A percentile compares a stretch with the other conserved stretches of the same genome.
Conservation (phyloP, 2,888 invertebrate genomes). For the Salpingus planirostris region DNA sequence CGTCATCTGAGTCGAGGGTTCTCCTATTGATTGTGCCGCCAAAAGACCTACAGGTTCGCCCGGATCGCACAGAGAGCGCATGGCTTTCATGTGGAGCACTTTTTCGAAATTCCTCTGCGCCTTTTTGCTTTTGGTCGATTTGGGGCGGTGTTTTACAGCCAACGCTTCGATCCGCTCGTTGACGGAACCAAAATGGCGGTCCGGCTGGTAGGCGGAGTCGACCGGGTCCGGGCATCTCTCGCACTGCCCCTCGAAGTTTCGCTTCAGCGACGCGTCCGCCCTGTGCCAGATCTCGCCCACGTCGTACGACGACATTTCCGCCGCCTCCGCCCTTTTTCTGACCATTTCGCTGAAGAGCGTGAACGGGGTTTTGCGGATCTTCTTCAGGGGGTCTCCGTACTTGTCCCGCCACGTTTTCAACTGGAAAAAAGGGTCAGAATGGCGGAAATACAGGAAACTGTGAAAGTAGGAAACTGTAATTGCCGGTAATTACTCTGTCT, state of each 20-base stretch:
- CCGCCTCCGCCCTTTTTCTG: conserved; percentile 43
- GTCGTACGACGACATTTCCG: conserved; percentile 42
- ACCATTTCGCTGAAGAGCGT: conserved; percentile 50
- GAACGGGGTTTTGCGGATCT: conserved; percentile 49
- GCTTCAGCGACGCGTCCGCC: conserved; percentile 50
- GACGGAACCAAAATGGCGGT: conserved; percentile 71
- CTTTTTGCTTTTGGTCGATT: conserved; percentile 28
- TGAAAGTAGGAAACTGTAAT: too few relatives aligned
- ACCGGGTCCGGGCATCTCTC: conserved; percentile 66
- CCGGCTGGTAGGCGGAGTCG: conserved; percentile 59
- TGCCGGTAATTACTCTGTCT: conserved; percentile 52
- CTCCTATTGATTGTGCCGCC: conserved; percentile 97
- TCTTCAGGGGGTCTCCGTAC: conserved; percentile 42
- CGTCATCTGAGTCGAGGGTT: conserved; percentile 99
- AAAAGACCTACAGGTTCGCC: conserved; percentile 95
- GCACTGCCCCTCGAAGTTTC: conserved; percentile 29
- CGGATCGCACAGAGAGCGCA: conserved; percentile 71
- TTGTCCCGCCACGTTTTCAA: conserved; percentile 62
- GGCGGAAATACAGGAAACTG: too few relatives aligned
- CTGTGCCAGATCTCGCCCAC: conserved; percentile 60
- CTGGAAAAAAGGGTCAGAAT: too few relatives aligned
- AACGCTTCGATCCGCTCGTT: conserved; percentile 70
- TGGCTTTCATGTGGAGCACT: conserved; percentile 66
- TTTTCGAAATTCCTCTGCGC: conserved; percentile 46
- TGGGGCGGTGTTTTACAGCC: conserved; percentile 49